These are phyloP conservation scores for Coptodon bakossiorum DNA, from an alignment of 2,113 vertebrate genomes.

Conservation along the genomic window DNA sequence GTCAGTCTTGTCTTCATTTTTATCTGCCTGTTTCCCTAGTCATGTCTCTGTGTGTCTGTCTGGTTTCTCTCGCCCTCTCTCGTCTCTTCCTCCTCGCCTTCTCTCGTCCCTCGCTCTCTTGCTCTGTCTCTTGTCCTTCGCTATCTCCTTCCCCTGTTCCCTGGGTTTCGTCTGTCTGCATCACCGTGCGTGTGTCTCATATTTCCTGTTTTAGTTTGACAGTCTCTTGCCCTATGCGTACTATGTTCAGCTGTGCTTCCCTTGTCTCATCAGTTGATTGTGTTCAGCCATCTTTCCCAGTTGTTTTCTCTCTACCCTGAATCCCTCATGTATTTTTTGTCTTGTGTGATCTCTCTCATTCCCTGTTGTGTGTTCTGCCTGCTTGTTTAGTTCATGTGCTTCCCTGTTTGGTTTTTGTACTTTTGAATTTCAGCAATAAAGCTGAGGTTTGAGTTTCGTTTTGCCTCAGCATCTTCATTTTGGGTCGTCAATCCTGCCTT, in stretches of 20 bases:
- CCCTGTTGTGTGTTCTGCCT: not conserved
- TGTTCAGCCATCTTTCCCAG: not conserved
- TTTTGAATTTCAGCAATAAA: not conserved
- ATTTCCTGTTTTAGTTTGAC: not conserved
- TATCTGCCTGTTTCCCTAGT: not conserved
- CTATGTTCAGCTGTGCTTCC: not conserved
- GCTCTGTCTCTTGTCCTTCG: not conserved
- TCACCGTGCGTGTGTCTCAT: rapidly evolving
- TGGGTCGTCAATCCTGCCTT: not conserved
- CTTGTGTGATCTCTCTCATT: rapidly evolving
- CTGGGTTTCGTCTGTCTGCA: not conserved
- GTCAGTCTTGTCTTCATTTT: not conserved
- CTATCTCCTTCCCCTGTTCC: not conserved
- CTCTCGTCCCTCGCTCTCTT: rapidly evolving
- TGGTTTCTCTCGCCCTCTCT: not conserved
- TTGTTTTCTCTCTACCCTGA: not conserved
- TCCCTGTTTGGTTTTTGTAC: not conserved
- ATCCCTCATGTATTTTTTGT: rapidly evolving
- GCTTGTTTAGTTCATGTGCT: not conserved
- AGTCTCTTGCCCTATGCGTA: not conserved
- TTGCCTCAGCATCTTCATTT: not conserved
- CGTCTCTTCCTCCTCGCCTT: rapidly evolving
- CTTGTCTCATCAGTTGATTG: not conserved
- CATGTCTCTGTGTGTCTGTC: not conserved
- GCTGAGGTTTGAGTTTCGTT: not conserved